phyloP scores from a whole-genome alignment of 2,797 vertebrate species.

The Smutsia temminckii region DNA sequence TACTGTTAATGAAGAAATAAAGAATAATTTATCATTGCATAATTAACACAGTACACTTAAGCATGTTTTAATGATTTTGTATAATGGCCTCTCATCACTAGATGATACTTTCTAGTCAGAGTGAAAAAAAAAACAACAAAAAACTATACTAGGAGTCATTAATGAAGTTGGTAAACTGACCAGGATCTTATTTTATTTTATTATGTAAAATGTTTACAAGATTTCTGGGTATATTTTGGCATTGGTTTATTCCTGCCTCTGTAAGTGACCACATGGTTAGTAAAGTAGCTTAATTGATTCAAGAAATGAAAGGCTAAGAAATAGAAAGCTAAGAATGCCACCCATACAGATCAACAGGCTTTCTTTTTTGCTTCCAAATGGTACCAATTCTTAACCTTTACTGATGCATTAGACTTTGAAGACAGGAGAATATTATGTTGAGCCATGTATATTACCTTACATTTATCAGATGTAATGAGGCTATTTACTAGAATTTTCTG shows the following conservation, averaged over 20 bases:
- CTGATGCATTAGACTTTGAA: not conserved
- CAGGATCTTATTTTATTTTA: slow-evolving; percentile 64
- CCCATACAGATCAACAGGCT: not conserved
- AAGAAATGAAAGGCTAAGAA: slow-evolving; percentile 55
- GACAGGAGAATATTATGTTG: not conserved
- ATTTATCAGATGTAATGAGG: slow-evolving; percentile 74
- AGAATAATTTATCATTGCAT: slow-evolving; percentile 86
- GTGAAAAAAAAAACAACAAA: slow-evolving; percentile 55
- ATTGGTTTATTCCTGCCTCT: slow-evolving; percentile 23
- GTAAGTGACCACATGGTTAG: slow-evolving; percentile 58
- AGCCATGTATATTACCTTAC: not conserved
- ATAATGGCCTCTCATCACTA: slow-evolving; percentile 82
- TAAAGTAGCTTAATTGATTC: slow-evolving; percentile 53
- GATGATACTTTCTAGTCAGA: slow-evolving; percentile 82
- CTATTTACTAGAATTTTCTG: slow-evolving; percentile 63
- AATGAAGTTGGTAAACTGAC: slow-evolving; percentile 78
- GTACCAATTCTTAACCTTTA: not conserved
- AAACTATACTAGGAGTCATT: slow-evolving; percentile 79
- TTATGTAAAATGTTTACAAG: slow-evolving; percentile 49
- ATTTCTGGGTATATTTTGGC: not conserved
- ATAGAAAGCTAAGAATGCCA: not conserved
- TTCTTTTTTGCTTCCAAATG: slow-evolving; percentile 46
- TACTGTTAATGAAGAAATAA: slow-evolving; percentile 83
- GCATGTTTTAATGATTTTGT: slow-evolving; percentile 84
- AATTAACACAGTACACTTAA: slow-evolving; percentile 85